Evolutionary conservation across 2,797 vertebrate genomes (phyloP), one percentile per base, ranked within the genome.

Genomic region (Tokudaia tokunoshimensis): DNA sequence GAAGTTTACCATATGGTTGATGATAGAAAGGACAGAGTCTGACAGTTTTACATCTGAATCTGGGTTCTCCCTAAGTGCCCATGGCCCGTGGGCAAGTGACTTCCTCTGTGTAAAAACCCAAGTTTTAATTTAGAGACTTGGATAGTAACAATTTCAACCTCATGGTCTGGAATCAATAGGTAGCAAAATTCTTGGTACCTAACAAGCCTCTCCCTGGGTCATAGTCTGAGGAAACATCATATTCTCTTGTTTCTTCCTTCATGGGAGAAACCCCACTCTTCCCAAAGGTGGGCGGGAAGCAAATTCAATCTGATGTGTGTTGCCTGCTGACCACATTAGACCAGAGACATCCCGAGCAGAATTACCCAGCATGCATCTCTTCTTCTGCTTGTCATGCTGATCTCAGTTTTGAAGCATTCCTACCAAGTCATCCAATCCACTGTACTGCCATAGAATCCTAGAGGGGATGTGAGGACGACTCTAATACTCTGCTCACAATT

Each of bases 221-320:
- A 72, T 29, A 57, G 14, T 78, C 24, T 65, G 44, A 87, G 6
- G 4, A 8, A 57, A 59, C 52, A 4, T 61, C 37, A 47, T 26
- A 81, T 75, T 90, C 82, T 82, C 47, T 86, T 72, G 29, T 90
- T 29, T 93, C 29, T 84, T 89, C 17, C 44, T 87, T 95, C 41
- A 24, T 65, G 20, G 37, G 37, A 81, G 37, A 76, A 2, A 20
- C 24, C 47, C 85, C 11, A 24, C 29, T 91, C 57, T 79, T 47
- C 24, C n/a, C 9, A 37, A 82, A 86, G 15, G 14, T 74, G 19
- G 26, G 17, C 52, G 6, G 50, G 44, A 9, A 84, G 37, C 31
- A 75, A 83, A 93, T 55, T 92, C 34, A 92, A 24, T n/a, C 70
- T 57, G 61, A 50, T 61, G 2, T 29, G 41, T n/a, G 55, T 44